Evolutionary conservation across 1,140 invertebrate genomes (phyloP).

Genomic region (Hylyphantes graminicola): DNA sequence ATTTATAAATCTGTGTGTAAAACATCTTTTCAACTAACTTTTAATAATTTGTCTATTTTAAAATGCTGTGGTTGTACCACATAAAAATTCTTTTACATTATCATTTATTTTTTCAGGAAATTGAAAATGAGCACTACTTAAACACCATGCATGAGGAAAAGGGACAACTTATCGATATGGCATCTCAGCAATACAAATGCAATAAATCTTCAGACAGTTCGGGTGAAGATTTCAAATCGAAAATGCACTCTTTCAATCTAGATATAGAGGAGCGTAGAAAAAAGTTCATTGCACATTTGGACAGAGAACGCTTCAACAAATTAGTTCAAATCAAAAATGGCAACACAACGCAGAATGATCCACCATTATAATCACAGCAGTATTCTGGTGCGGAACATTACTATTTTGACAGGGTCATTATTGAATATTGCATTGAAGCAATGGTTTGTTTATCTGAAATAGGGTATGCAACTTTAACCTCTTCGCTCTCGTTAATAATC

Average conservation of each 20-base stretch:
- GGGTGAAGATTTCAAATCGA: slow-evolving; percentile 12
- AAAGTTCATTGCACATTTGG: slow-evolving; percentile 20
- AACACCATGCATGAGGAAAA: slow-evolving; percentile 6
- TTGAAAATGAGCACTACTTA: slow-evolving; percentile 12
- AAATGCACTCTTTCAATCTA: not conserved
- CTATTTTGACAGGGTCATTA: too few species aligned
- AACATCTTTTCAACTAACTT: too few species aligned
- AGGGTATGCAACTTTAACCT: too few species aligned
- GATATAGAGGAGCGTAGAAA: slow-evolving; percentile 16
- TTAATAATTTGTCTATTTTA: too few species aligned
- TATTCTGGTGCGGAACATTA: too few species aligned
- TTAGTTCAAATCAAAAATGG: slow-evolving; percentile 43
- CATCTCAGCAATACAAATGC: slow-evolving; percentile 20
- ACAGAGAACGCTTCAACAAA: slow-evolving; percentile 30
- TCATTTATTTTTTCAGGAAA: slow-evolving; percentile 12
- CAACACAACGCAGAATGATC: slow-evolving; percentile 9
- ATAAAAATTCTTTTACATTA: not conserved
- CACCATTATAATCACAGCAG: not conserved
- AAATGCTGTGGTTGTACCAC: too few species aligned
- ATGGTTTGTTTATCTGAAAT: too few species aligned
- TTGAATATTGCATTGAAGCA: too few species aligned
- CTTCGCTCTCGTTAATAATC: too few species aligned
- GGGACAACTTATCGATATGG: not conserved
- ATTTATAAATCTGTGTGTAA: too few species aligned
- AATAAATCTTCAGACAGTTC: not conserved